These are phyloP conservation scores for Gracilinanus agilis DNA, from an alignment of 2,113 vertebrate species.

Conservation along the genomic window DNA sequence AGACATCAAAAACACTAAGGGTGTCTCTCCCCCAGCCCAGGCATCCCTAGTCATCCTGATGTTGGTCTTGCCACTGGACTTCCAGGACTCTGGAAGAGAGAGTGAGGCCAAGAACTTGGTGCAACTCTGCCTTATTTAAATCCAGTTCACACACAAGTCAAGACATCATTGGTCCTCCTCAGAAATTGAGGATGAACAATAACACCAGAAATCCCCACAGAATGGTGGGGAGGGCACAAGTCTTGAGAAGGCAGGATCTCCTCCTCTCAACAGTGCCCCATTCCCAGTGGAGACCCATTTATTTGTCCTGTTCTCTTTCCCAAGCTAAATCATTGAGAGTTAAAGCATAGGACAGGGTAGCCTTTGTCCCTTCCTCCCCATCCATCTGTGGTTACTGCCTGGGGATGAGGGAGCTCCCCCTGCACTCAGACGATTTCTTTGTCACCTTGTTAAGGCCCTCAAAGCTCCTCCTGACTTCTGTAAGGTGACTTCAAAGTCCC, in stretches of 20 bases:
- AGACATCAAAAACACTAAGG: too few species aligned
- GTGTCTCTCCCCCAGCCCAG: too few species aligned
- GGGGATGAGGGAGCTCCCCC: neutral
- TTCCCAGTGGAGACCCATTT: neutral
- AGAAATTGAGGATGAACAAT: too few species aligned
- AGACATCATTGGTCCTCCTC: too few species aligned
- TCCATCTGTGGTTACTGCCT: accelerated
- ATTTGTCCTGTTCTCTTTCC: neutral
- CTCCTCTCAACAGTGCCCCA: neutral
- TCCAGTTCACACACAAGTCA: too few species aligned
- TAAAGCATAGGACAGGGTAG: neutral
- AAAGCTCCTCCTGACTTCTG: neutral
- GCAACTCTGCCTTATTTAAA: too few species aligned
- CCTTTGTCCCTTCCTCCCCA: neutral
- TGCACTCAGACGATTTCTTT: neutral
- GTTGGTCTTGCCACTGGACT: too few species aligned
- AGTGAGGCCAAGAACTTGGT: too few species aligned
- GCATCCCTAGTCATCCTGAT: too few species aligned
- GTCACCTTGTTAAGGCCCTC: neutral
- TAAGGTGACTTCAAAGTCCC: neutral
- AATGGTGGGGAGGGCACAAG: neutral
- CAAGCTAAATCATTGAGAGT: neutral
- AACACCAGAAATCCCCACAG: too few species aligned
- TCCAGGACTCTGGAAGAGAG: too few species aligned
- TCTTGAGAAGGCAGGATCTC: neutral